phyloP scores from a whole-genome alignment of 2,888 invertebrate genomes.

The Melieria crassipennis region DNA sequence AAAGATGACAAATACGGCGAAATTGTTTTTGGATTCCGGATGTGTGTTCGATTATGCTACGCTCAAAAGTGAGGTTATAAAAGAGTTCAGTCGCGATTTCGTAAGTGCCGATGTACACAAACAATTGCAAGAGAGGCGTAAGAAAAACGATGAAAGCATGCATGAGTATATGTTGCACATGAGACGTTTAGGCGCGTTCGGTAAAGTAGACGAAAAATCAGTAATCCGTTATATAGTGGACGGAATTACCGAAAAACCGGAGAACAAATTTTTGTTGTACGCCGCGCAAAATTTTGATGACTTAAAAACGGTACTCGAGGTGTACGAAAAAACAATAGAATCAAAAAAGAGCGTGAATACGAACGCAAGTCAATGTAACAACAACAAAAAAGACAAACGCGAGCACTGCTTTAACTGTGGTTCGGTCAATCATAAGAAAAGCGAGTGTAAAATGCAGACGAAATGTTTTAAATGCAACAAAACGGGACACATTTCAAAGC shows the following conservation, averaged over 20 bases:
- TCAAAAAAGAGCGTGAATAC: constrained; percentile 1
- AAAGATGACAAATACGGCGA: constrained; percentile 33
- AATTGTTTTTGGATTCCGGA: constrained; percentile 30
- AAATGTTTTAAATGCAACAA: constrained; percentile 40
- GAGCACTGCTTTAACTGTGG: background rate
- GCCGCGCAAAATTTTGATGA: background rate
- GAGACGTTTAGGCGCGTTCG: constrained; percentile 20
- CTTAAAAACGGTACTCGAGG: background rate
- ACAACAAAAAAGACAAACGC: constrained; percentile 10
- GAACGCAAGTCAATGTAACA: constrained; percentile 6
- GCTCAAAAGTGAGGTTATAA: constrained; percentile 24
- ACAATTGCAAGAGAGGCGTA: constrained; percentile 28
- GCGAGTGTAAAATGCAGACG: constrained; percentile 33
- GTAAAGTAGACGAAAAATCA: constrained; percentile 29
- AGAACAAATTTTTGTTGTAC: constrained; percentile 19
- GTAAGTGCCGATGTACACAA: constrained; percentile 31
- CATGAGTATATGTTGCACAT: constrained; percentile 25
- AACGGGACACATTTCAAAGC: constrained; percentile 27
- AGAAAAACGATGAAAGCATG: constrained; percentile 27
- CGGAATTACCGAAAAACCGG: constrained; percentile 28
- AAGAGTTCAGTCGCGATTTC: constrained; percentile 30
- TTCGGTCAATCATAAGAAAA: constrained; percentile 24
- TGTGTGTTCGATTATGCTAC: constrained; percentile 11
- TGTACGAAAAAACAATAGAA: constrained; percentile 10
- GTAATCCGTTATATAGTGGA: constrained; percentile 31